These are phyloP conservation scores for Pristiophorus japonicus DNA, from an alignment of 2,113 vertebrate species.

Conservation along the genomic window DNA sequence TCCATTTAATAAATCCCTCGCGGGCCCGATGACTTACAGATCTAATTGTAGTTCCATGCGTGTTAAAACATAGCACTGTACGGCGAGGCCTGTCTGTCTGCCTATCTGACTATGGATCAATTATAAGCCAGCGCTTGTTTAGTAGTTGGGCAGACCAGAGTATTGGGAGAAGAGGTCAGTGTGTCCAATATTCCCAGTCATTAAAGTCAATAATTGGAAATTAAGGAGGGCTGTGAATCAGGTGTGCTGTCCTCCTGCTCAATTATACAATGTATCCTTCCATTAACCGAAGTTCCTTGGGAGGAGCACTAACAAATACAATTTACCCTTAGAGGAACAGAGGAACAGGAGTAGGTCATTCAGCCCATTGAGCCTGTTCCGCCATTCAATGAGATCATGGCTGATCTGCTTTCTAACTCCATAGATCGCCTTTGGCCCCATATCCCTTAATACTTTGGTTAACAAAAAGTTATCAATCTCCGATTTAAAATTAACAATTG, in stretches of 20 bases:
- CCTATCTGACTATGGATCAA: background rate
- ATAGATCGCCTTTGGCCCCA: too few species aligned
- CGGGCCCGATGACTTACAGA: background rate
- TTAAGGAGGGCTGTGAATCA: background rate
- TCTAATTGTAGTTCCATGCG: background rate
- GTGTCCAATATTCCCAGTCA: background rate
- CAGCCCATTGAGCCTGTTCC: too few species aligned
- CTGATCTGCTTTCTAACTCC: too few species aligned
- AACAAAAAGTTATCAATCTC: too few species aligned
- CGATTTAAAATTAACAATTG: too few species aligned
- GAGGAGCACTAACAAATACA: background rate
- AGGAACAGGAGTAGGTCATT: too few species aligned
- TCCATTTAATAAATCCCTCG: background rate
- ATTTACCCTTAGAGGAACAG: background rate
- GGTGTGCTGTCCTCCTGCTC: background rate
- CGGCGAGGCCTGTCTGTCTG: background rate
- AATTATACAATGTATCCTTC: background rate
- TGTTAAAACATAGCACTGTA: background rate
- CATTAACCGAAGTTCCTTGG: background rate
- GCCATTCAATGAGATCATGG: too few species aligned
- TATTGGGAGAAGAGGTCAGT: background rate
- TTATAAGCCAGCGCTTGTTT: background rate
- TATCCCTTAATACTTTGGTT: too few species aligned
- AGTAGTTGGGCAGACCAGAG: background rate
- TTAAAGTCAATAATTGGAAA: background rate